Base-by-base conservation (phyloP, 1,140 invertebrate genomes). In the Drosophila busckii region DNA sequence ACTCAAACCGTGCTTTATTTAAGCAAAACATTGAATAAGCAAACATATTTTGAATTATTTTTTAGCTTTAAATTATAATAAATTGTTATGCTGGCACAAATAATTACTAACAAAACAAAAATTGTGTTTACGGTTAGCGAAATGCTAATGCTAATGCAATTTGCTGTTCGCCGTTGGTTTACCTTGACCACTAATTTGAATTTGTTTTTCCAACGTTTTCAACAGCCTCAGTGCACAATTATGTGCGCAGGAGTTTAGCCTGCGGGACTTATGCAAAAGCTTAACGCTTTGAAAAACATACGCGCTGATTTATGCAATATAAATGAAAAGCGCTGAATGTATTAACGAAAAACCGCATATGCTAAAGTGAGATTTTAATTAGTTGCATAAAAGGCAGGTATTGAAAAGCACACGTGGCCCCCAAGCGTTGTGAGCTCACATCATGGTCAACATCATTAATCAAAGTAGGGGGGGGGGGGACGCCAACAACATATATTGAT, bases 361-460 rank as follows among this genome's bases (percentile, higher is more conserved):
- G n/a, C n/a, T n/a, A n/a, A n/a, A n/a, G n/a, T 38, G 20, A 54
- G 38, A 45, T 58, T 58, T 58, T 60, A 60, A 54, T 54, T 60
- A 45, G 49, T 19, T 38, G 17, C 15, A 10, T 4, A 3, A 22
- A 5, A 55, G n/a, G n/a, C n/a, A n/a, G n/a, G n/a, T n/a, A 29
- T 23, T 25, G 54, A 25, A 60, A n/a, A n/a, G n/a, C n/a, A n/a
- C n/a, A n/a, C n/a, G n/a, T n/a, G n/a, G n/a, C n/a, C n/a, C n/a
- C n/a, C n/a, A n/a, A n/a, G n/a, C n/a, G n/a, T n/a, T n/a, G n/a
- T n/a, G n/a, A n/a, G n/a, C n/a, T n/a, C n/a, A n/a, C n/a, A n/a
- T n/a, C n/a, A n/a, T n/a, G n/a, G n/a, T n/a, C n/a, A n/a, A n/a
- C n/a, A n/a, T n/a, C n/a, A n/a, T n/a, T n/a, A n/a, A n/a, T n/a